Percentiles rank a stretch among this genome's conserved stretches.
Evolutionary conservation across 2,797 vertebrate genomes (phyloP).

Genomic region (Gila robusta): DNA sequence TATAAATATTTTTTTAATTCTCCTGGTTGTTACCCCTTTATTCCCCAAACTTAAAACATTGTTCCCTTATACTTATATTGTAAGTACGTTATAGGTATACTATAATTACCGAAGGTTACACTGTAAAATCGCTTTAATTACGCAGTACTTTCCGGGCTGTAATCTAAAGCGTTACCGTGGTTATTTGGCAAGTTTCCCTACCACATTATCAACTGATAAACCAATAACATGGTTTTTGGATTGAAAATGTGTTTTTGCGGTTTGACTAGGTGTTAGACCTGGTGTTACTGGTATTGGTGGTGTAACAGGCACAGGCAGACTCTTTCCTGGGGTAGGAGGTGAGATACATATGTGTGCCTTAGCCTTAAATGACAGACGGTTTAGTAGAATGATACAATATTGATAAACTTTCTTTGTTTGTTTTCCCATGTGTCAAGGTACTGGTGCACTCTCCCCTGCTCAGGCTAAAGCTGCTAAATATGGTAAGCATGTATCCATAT

Average conservation of each 20-base stretch:
- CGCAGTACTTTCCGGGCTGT: no score
- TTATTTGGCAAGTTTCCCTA: background rate
- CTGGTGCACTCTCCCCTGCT: slow-evolving; percentile 47
- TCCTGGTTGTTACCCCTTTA: no score
- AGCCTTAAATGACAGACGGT: background rate
- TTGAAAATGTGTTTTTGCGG: background rate
- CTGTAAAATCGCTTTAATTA: no score
- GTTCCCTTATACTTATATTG: no score
- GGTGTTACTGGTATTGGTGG: slow-evolving; percentile 52
- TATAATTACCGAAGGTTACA: no score
- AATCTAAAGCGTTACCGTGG: no score
- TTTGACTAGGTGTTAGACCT: slow-evolving; percentile 45
- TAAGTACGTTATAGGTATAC: no score
- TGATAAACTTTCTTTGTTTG: background rate
- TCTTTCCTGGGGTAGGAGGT: slow-evolving; percentile 55
- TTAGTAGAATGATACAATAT: slow-evolving; percentile 47
- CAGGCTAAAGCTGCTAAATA: slow-evolving; percentile 78
- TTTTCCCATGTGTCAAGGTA: slow-evolving; percentile 27
- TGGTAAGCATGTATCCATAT: slow-evolving; percentile 58
- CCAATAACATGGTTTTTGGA: background rate
- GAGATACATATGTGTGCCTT: background rate
- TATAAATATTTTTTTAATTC: no score
- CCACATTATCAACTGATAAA: no score
- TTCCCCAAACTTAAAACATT: no score
- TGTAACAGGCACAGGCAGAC: slow-evolving; percentile 53